Evolutionary conservation across 2,888 invertebrate species (phyloP).

Genomic region (Drosophila stalkeri): DNA sequence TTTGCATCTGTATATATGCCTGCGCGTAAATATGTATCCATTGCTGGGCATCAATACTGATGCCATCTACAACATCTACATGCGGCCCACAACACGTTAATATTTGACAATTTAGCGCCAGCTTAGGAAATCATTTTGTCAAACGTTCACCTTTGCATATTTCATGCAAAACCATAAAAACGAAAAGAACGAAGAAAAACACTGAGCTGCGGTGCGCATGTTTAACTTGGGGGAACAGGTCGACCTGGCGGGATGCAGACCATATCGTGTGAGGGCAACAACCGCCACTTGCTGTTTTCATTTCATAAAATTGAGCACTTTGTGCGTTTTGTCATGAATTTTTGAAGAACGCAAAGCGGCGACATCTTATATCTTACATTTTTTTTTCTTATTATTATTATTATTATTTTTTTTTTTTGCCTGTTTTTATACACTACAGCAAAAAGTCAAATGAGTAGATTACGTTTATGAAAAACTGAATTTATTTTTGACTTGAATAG

Average conservation of each 20-base stretch:
- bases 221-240: not conserved
- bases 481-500: not conserved
- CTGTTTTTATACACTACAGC: not conserved
- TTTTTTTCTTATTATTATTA: conserved; percentile 2
- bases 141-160: conserved; percentile 64
- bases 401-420: conserved; percentile 1
- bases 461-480: not conserved
- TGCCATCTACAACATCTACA: conserved; percentile 15
- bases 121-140: conserved; percentile 65
- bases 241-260: not conserved
- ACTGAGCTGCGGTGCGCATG: conserved; percentile 22
- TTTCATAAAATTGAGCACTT: conserved; percentile 79
- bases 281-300: conserved; percentile 67
- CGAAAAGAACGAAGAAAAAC: not conserved
- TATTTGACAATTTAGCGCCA: conserved; percentile 67
- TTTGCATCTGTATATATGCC: not conserved
- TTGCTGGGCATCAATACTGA: conserved; percentile 23
- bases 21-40: conserved; percentile 3
- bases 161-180: conserved; percentile 58
- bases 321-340: conserved; percentile 75
- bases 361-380: conserved; percentile 47
- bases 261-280: conserved; percentile 25
- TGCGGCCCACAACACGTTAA: conserved; percentile 34
- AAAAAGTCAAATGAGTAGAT: not conserved
- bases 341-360: conserved; percentile 72